Evolutionary conservation across 2,888 invertebrate genomes (phyloP), one percentile per base, ranked within the genome.

Genomic region (Pimpla rufipes): DNA sequence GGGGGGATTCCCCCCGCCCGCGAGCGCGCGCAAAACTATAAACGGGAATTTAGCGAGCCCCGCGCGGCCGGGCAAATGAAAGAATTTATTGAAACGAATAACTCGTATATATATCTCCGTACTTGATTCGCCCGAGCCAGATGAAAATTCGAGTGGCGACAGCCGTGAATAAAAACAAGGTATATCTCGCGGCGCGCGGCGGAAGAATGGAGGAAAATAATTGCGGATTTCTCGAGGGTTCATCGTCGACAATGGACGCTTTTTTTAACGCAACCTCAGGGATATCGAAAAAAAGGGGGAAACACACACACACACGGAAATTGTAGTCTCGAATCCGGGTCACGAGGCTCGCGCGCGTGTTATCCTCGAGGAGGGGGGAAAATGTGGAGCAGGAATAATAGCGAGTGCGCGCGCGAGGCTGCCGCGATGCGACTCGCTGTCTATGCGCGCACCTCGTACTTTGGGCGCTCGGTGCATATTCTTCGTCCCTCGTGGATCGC

Each of bases 391-490:
- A n/a, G 13, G 21, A 37, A 40, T 64, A 37, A 52, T 23, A 75
- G n/a, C 18, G 64, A 79, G 81, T 83, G 81, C 77, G 76, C 66
- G 80, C 42, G 57, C 18, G 59, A 29, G 29, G 29, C 2, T 2
- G 29, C 29, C 16, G 59, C 59, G 16, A 37, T n/a, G 59, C 37
- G 35, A 37, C 1, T 37, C 37, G n/a, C 7, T n/a, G n/a, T 10
- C n/a, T 16, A 37, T 10, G 37, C 1, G 8, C 5, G 11, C 37
- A 7, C 62, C 35, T 37, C 59, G 13, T 59, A 29, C 29, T 29
- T 29, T 29, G 5, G 29, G 29, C 29, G 29, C 29, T 29, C 47
- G 8, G 29, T 11, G 59, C 10, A 18, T 18, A 62, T 62, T 59
- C n/a, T 37, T 7, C 35, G 37, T 37, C 59, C 37, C 7, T 59